Evolutionary conservation across 2,797 vertebrate genomes (phyloP).

Genomic region (Garrulus glandarius): DNA sequence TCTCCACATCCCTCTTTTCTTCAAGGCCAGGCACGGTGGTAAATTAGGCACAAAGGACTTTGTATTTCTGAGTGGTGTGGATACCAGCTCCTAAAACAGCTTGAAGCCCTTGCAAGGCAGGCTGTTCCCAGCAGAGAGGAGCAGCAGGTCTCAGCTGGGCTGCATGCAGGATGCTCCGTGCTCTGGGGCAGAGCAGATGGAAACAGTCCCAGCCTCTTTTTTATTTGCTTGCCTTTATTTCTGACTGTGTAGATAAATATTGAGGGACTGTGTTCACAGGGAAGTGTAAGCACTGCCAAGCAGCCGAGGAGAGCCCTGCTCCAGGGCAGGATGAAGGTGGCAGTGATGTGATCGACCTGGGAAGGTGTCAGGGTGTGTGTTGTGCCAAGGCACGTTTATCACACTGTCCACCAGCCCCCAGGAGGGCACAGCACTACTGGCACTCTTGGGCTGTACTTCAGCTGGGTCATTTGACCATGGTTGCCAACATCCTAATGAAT

Average conservation of each 20-base stretch:
- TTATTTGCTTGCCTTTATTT: background rate
- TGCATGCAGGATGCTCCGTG: background rate
- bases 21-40: background rate
- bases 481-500: background rate
- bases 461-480: background rate
- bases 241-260: background rate
- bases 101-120: background rate
- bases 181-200: background rate
- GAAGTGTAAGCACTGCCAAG: background rate
- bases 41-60: background rate
- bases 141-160: background rate
- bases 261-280: background rate
- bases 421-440: background rate
- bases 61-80: background rate
- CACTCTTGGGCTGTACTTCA: background rate
- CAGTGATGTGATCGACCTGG: background rate
- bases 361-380: background rate
- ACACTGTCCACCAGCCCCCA: background rate
- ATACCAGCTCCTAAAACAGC: background rate
- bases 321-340: background rate
- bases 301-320: background rate
- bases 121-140: background rate
- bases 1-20: background rate
- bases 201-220: background rate
- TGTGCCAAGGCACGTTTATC: rapidly evolving